phyloP scores from a whole-genome alignment of 2,888 invertebrate species.

The Hylaea fasciaria region DNA sequence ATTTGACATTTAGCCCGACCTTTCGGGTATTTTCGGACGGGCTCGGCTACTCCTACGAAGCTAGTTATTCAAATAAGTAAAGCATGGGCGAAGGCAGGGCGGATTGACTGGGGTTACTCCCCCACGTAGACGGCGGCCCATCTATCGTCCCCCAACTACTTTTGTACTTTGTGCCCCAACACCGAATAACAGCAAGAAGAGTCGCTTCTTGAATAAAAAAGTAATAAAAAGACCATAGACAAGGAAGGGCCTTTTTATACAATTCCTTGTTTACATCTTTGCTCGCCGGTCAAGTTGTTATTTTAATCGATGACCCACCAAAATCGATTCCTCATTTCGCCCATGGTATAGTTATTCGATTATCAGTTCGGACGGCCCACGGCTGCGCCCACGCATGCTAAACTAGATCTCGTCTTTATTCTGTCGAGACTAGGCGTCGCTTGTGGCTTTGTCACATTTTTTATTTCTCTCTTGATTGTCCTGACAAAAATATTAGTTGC shows the following conservation, averaged over 20 bases:
- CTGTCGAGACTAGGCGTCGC: constrained; percentile 25
- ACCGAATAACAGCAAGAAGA: neutral
- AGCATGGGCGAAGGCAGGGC: constrained; percentile 24
- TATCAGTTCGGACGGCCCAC: constrained; percentile 54
- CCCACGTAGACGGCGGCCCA: no score
- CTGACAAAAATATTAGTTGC: no score
- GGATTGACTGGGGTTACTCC: constrained; percentile 34
- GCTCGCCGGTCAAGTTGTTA: neutral
- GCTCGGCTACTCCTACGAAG: constrained; percentile 71
- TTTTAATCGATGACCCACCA: constrained; percentile 21
- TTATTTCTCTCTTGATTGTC: constrained; percentile 29
- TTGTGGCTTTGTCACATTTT: constrained; percentile 20
- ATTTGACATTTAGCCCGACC: constrained; percentile 82
- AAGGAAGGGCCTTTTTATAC: neutral
- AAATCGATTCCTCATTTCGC: constrained; percentile 36
- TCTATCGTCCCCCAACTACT: no score
- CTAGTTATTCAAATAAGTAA: constrained; percentile 62
- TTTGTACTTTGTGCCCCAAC: no score
- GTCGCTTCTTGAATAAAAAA: neutral
- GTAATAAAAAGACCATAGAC: neutral
- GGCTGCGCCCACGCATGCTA: constrained; percentile 67
- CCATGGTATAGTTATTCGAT: constrained; percentile 44
- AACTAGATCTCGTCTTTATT: constrained; percentile 71
- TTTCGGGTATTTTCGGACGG: constrained; percentile 69
- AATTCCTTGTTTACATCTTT: no score